Evolutionary conservation across 2,888 invertebrate species (phyloP).

Genomic region (Carabus problematicus): DNA sequence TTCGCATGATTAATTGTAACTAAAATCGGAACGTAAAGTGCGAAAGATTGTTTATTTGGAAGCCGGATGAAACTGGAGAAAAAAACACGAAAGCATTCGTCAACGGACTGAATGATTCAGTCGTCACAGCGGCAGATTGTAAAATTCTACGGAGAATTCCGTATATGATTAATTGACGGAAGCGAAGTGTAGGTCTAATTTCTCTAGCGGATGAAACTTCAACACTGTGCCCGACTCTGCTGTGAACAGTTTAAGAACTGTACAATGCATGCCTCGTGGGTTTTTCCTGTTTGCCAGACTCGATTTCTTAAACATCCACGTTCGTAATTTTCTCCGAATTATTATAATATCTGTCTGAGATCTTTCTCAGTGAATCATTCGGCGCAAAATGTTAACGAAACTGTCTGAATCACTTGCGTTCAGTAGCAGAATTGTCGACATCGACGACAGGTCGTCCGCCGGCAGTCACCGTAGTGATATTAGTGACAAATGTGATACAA

Average conservation of each 20-base stretch:
- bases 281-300: constrained; percentile 28
- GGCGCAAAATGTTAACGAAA: constrained; percentile 27
- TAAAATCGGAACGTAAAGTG: constrained; percentile 5
- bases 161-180: background rate
- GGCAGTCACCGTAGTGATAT: background rate
- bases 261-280: constrained; percentile 15
- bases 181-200: background rate
- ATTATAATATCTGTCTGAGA: constrained; percentile 32
- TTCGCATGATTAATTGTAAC: constrained; percentile 14
- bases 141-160: too few species aligned
- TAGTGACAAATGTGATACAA: background rate
- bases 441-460: background rate
- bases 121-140: too few species aligned
- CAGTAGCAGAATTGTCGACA: background rate
- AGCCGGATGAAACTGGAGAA: background rate
- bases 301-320: constrained; percentile 28
- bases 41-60: background rate
- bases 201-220: too few species aligned
- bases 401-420: constrained; percentile 18
- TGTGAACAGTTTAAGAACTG: background rate
- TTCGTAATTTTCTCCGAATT: constrained; percentile 19
- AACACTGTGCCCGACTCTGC: background rate
- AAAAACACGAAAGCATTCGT: too few species aligned
- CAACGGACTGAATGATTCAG: too few species aligned
- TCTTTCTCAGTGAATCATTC: constrained; percentile 24